A percentile compares a stretch with the other conserved stretches of the same genome.
Evolutionary conservation across 2,888 invertebrate genomes (phyloP).

Genomic region (Kuschelorhynchus macadamiae): DNA sequence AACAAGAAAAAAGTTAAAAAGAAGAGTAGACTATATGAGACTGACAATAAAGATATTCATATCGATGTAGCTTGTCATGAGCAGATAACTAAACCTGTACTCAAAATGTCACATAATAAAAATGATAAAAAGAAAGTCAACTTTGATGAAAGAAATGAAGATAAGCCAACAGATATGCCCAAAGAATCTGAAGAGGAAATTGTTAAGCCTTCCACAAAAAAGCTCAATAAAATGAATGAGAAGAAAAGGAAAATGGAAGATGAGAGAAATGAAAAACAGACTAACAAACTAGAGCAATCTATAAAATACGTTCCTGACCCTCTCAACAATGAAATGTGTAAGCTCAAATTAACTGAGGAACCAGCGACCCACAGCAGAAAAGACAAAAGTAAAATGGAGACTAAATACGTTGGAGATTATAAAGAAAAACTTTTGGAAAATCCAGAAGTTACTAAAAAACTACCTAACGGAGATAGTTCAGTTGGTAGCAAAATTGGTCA

Average conservation of each 20-base stretch:
- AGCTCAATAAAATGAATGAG: slow-evolving; percentile 20
- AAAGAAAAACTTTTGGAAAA: slow-evolving; percentile 4
- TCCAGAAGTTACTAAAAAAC: neutral
- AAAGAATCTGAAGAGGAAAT: slow-evolving; percentile 17
- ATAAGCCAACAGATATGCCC: slow-evolving; percentile 19
- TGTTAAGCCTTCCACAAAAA: slow-evolving; percentile 24
- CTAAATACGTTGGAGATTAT: slow-evolving; percentile 31
- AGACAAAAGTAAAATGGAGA: neutral
- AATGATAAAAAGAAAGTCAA: slow-evolving; percentile 8
- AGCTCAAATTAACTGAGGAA: slow-evolving; percentile 3
- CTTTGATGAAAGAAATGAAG: neutral
- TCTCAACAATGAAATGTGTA: slow-evolving; percentile 37
- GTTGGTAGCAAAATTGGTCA: slow-evolving; percentile 15
- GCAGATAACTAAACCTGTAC: slow-evolving; percentile 10
- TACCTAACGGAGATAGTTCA: neutral
- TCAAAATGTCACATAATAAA: slow-evolving; percentile 20
- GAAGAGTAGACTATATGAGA: slow-evolving; percentile 43
- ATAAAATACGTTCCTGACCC: slow-evolving; percentile 42
- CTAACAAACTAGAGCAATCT: slow-evolving; percentile 22
- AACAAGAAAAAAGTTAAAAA: slow-evolving; percentile 49
- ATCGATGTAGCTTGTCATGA: slow-evolving; percentile 37
- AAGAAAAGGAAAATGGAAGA: slow-evolving; percentile 18
- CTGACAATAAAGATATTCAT: slow-evolving; percentile 44
- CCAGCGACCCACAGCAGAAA: neutral
- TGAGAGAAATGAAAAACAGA: slow-evolving; percentile 24